A percentile compares a stretch with the other conserved stretches of the same genome.
These are phyloP conservation scores for Drosophila watanabei DNA, from an alignment of 1,140 invertebrate genomes.

Conservation along the genomic window DNA sequence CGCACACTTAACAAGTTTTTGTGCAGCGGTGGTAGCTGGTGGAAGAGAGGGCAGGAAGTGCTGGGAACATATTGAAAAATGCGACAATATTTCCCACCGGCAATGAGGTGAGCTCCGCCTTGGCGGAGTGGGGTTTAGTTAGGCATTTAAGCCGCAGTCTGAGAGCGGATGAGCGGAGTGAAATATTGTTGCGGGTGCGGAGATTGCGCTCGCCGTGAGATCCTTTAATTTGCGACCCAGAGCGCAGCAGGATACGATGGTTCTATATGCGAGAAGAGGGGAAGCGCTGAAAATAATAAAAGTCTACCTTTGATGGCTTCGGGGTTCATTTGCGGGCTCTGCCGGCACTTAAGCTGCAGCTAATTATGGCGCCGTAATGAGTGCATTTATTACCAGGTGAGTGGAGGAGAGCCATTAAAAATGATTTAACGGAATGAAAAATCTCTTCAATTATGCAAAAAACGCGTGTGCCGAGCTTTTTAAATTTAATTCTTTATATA, in stretches of 20 bases:
- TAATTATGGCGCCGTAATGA: slow-evolving; percentile 70
- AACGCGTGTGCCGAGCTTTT: background rate
- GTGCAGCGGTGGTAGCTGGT: slow-evolving; percentile 28
- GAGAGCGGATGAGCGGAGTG: slow-evolving; percentile 19
- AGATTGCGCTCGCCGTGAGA: slow-evolving; percentile 27
- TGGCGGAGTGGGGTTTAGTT: slow-evolving; percentile 10
- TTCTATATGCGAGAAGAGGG: slow-evolving; percentile 2
- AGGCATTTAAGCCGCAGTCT: slow-evolving; percentile 32
- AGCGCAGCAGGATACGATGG: slow-evolving; percentile 9
- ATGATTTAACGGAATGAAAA: slow-evolving; percentile 40
- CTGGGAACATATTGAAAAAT: slow-evolving; percentile 73
- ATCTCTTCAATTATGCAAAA: slow-evolving; percentile 28
- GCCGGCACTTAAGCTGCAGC: slow-evolving; percentile 59
- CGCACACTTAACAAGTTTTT: slow-evolving; percentile 81
- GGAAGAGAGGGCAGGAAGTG: background rate
- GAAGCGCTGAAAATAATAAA: slow-evolving; percentile 21
- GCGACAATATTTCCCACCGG: slow-evolving; percentile 72
- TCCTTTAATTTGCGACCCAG: slow-evolving; percentile 52
- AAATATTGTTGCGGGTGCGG: slow-evolving; percentile 53
- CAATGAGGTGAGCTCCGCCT: slow-evolving; percentile 40
- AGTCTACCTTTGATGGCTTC: slow-evolving; percentile 60
- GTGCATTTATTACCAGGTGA: slow-evolving; percentile 59
- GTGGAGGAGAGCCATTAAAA: slow-evolving; percentile 44
- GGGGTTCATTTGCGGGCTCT: slow-evolving; percentile 59
- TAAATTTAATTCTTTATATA: slow-evolving; percentile 14